These are phyloP conservation scores for Ips typographus DNA, from an alignment of 1,140 invertebrate species.

Conservation along the genomic window DNA sequence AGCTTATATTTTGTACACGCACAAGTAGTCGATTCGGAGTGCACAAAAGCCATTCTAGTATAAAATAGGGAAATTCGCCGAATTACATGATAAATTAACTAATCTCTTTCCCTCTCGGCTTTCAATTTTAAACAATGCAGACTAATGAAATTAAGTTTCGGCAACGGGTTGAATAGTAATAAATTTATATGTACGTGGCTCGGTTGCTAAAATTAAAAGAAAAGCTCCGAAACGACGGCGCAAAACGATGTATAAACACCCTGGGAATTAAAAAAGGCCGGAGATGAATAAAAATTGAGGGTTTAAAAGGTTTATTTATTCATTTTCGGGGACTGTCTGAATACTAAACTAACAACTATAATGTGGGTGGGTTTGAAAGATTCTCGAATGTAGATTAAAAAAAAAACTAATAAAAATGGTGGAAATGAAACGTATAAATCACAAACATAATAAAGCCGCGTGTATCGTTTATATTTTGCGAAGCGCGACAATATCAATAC, in stretches of 20 bases:
- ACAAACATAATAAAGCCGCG: too few species aligned
- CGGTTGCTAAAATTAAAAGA: slow-evolving; percentile 46
- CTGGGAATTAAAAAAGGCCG: slow-evolving; percentile 37
- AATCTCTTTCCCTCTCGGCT: slow-evolving; percentile 48
- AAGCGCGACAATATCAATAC: slow-evolving; percentile 12
- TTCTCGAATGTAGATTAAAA: too few species aligned
- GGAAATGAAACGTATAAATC: too few species aligned
- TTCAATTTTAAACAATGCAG: slow-evolving; percentile 53
- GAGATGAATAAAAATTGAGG: slow-evolving; percentile 28
- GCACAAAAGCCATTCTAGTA: slow-evolving; percentile 43
- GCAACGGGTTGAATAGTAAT: slow-evolving; percentile 53
- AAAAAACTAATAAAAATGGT: too few species aligned
- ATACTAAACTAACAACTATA: slow-evolving; percentile 5
- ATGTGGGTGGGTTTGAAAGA: not conserved
- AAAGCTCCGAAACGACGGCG: slow-evolving; percentile 31
- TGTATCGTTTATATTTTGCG: not conserved
- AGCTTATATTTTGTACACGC: slow-evolving; percentile 44
- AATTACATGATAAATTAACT: slow-evolving; percentile 54
- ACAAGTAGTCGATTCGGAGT: slow-evolving; percentile 43
- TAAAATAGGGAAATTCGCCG: slow-evolving; percentile 46
- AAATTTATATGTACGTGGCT: slow-evolving; percentile 51
- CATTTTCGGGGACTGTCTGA: slow-evolving; percentile 8
- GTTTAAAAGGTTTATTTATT: slow-evolving; percentile 23
- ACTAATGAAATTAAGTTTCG: slow-evolving; percentile 53
- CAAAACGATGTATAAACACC: slow-evolving; percentile 42